A percentile compares a stretch with the other conserved stretches of the same genome.
Evolutionary conservation across 2,113 vertebrate genomes (phyloP).

Genomic region (Macrotus californicus): DNA sequence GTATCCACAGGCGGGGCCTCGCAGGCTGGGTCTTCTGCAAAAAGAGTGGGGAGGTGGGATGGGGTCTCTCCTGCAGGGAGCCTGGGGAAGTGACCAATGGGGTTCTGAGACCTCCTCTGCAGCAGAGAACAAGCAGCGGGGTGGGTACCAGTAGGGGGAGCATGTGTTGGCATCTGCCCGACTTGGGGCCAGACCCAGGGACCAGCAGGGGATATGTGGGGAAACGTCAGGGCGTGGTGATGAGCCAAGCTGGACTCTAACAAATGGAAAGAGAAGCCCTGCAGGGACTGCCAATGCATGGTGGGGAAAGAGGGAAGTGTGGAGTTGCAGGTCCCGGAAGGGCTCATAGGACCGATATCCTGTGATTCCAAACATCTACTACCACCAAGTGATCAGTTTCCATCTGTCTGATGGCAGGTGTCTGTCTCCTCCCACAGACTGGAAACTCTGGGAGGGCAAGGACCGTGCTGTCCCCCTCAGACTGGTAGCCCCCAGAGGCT

Average conservation of each 20-base stretch:
- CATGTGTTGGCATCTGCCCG: neutral
- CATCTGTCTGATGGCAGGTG: neutral
- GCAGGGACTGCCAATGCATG: neutral
- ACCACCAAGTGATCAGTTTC: neutral
- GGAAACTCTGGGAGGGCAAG: neutral
- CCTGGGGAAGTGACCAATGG: neutral
- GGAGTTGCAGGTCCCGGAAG: neutral
- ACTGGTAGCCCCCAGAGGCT: neutral
- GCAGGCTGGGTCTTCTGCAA: neutral
- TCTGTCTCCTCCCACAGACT: neutral
- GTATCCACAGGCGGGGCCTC: neutral
- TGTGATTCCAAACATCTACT: neutral
- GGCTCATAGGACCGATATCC: neutral
- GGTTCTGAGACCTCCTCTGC: neutral
- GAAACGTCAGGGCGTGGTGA: neutral
- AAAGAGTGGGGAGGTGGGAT: neutral
- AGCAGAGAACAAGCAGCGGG: neutral
- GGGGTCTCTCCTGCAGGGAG: neutral
- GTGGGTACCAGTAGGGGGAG: neutral
- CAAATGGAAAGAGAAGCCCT: neutral
- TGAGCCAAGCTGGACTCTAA: neutral
- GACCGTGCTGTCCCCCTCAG: fast-evolving
- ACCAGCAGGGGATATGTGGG: neutral
- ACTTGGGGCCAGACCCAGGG: conserved; percentile 12
- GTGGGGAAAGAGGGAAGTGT: neutral